Conservation (phyloP, 2,888 invertebrate species). For the Anthoptus insignis region DNA sequence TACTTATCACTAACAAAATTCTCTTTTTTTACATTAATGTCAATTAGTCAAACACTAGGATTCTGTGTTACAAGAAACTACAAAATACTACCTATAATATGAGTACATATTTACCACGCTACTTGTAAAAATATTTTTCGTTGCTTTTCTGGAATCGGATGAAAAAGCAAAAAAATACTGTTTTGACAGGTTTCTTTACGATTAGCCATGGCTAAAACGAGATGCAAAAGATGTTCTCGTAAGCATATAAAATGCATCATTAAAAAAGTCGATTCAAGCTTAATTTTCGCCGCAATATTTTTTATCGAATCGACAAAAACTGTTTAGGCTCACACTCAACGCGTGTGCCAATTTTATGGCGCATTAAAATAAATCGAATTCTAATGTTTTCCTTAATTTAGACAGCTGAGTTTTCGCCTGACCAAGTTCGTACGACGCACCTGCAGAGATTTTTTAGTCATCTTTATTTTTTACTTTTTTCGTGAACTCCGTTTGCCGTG, state of each 20-base stretch:
- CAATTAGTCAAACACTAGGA: no score
- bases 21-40: no score
- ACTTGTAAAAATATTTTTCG: no score
- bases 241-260: not conserved
- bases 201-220: not conserved
- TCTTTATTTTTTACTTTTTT: constrained; percentile 71
- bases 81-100: no score
- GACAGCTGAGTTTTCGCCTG: constrained; percentile 80
- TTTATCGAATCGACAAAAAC: constrained; percentile 13
- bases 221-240: not conserved
- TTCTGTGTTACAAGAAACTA: no score
- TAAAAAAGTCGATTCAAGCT: constrained; percentile 12
- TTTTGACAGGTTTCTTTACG: no score
- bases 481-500: constrained; percentile 60
- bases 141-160: no score
- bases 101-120: no score
- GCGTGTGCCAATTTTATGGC: constrained; percentile 37
- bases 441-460: constrained; percentile 83
- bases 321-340: constrained; percentile 15
- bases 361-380: constrained; percentile 36
- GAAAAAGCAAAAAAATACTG: no score
- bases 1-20: no score
- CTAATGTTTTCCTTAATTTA: constrained; percentile 63
- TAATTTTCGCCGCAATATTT: constrained; percentile 18
- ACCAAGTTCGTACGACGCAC: constrained; percentile 67